These are phyloP conservation scores for Perca schrenkii DNA, from an alignment of 2,113 vertebrate species.

Conservation along the genomic window DNA sequence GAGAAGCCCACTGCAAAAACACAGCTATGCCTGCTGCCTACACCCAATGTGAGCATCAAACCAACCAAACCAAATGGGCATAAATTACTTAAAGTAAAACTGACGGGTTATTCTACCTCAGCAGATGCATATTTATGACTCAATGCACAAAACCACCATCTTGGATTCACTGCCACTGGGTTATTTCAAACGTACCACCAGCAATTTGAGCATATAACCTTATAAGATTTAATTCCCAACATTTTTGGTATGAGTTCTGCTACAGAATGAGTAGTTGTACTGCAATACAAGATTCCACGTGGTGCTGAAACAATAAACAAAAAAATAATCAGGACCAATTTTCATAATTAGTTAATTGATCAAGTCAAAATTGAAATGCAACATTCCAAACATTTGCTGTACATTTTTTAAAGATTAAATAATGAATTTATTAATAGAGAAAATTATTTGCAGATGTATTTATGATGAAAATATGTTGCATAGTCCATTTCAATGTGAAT, in stretches of 20 bases:
- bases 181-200: neutral
- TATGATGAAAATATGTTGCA: neutral
- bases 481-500: neutral
- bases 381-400: neutral
- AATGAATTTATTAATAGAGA: neutral
- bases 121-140: neutral
- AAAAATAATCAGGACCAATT: neutral
- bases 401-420: neutral
- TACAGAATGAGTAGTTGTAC: neutral
- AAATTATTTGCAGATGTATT: neutral
- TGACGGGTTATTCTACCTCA: neutral
- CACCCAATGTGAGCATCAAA: slow-evolving; percentile 7
- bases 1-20: neutral
- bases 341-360: neutral
- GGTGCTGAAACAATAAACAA: neutral
- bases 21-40: slow-evolving; percentile 4
- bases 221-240: neutral
- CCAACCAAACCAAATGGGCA: neutral
- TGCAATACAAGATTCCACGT: neutral
- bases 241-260: neutral
- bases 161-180: neutral
- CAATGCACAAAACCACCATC: neutral
- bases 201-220: neutral
- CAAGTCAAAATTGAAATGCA: neutral
- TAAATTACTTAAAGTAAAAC: neutral